phyloP scores from a whole-genome alignment of 1,140 invertebrate species.

The Antheraea pernyi region DNA sequence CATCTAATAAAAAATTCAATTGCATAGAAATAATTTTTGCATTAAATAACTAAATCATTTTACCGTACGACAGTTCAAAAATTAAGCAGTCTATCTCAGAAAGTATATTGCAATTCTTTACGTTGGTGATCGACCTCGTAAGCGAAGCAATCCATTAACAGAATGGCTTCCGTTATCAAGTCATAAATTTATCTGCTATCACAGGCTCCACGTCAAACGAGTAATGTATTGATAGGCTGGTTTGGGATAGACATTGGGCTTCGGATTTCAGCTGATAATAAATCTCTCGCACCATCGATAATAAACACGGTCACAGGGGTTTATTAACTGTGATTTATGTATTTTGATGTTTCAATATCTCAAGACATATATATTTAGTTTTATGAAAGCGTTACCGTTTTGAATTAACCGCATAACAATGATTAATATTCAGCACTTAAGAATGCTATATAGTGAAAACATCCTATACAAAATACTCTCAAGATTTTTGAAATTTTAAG shows the following conservation, averaged over 20 bases:
- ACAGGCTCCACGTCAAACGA: slow-evolving; percentile 28
- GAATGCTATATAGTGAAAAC: too few species aligned
- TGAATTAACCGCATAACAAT: background rate
- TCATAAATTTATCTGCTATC: slow-evolving; percentile 52
- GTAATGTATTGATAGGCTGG: slow-evolving; percentile 37
- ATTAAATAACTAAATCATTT: background rate
- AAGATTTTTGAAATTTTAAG: too few species aligned
- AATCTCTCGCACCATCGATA: slow-evolving; percentile 13
- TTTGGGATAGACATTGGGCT: slow-evolving; percentile 14
- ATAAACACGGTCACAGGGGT: slow-evolving; percentile 10
- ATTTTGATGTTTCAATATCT: background rate
- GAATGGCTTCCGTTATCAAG: slow-evolving; percentile 52
- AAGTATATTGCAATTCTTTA: slow-evolving; percentile 16
- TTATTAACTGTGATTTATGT: slow-evolving; percentile 10
- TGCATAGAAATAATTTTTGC: too few species aligned
- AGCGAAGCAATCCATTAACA: slow-evolving; percentile 51
- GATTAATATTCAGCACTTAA: too few species aligned
- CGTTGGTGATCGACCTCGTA: slow-evolving; percentile 2
- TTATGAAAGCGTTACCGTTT: background rate
- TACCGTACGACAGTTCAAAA: slow-evolving; percentile 3
- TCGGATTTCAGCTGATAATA: slow-evolving; percentile 24
- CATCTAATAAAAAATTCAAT: too few species aligned
- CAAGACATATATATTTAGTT: background rate
- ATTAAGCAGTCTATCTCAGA: slow-evolving; percentile 12
- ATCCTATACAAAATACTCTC: too few species aligned